phyloP scores from a whole-genome alignment of 1,140 invertebrate genomes.

The Helicoverpa armigera region DNA sequence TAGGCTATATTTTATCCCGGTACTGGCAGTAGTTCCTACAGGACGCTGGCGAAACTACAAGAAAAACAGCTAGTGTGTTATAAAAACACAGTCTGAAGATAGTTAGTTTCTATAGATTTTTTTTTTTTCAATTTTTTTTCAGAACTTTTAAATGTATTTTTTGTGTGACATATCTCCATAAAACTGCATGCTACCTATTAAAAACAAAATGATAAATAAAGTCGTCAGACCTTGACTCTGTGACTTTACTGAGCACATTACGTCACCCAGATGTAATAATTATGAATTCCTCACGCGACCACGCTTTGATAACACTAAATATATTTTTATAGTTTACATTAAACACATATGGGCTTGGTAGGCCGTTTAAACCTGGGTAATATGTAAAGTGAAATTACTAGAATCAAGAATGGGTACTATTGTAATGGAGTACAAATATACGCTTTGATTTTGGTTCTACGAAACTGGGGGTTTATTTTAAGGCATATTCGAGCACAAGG shows the following conservation, averaged over 20 bases:
- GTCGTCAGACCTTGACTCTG: not conserved
- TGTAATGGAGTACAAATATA: too few species aligned
- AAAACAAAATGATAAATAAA: slow-evolving; percentile 5
- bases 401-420: not conserved
- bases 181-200: not conserved
- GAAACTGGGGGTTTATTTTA: too few species aligned
- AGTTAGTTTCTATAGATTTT: too few species aligned
- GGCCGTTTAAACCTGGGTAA: not conserved
- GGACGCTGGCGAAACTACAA: too few species aligned
- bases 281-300: slow-evolving; percentile 37
- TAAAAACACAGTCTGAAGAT: too few species aligned
- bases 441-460: too few species aligned
- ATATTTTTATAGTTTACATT: slow-evolving; percentile 28
- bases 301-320: slow-evolving; percentile 23
- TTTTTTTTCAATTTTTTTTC: not conserved
- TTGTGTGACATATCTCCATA: too few species aligned
- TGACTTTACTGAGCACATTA: not conserved
- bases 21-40: too few species aligned
- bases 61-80: too few species aligned
- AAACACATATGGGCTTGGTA: slow-evolving; percentile 12
- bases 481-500: too few species aligned
- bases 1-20: too few species aligned
- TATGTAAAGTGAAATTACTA: not conserved
- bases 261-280: slow-evolving; percentile 37
- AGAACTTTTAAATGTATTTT: not conserved